Percentiles rank a stretch among this genome's conserved stretches.
These are phyloP conservation scores for Notarius quadriscutis DNA, from an alignment of 2,113 vertebrate genomes.

Conservation along the genomic window DNA sequence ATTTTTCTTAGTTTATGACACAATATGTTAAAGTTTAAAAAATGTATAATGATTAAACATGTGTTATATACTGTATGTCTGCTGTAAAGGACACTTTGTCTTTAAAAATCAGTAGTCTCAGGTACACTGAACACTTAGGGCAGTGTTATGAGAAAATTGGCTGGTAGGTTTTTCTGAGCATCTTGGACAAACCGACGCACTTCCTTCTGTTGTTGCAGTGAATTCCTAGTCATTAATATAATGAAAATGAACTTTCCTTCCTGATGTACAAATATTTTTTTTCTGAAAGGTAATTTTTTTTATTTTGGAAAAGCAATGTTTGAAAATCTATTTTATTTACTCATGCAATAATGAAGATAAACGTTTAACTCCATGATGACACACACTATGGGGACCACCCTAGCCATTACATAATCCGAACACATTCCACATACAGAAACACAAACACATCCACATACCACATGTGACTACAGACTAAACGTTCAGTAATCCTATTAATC, in stretches of 20 bases:
- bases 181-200: not conserved
- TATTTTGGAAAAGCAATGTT: not conserved
- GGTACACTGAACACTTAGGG: not conserved
- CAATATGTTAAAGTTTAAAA: too few relatives aligned
- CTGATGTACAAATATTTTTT: not conserved
- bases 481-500: not conserved
- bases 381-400: not conserved
- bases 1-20: too few relatives aligned
- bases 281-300: not conserved
- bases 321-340: not conserved
- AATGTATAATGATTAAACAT: not conserved
- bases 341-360: not conserved
- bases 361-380: not conserved
- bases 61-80: not conserved
- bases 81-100: not conserved
- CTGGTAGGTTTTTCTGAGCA: not conserved
- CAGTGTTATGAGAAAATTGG: too few relatives aligned
- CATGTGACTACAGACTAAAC: not conserved
- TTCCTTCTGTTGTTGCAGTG: not conserved
- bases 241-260: not conserved
- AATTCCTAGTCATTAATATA: too few relatives aligned
- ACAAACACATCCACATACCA: slow-evolving; percentile 16
- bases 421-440: not conserved
- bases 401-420: not conserved
- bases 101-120: not conserved